Evolutionary conservation across 2,888 invertebrate genomes (phyloP).

Genomic region (Siphonodentalium dalli): DNA sequence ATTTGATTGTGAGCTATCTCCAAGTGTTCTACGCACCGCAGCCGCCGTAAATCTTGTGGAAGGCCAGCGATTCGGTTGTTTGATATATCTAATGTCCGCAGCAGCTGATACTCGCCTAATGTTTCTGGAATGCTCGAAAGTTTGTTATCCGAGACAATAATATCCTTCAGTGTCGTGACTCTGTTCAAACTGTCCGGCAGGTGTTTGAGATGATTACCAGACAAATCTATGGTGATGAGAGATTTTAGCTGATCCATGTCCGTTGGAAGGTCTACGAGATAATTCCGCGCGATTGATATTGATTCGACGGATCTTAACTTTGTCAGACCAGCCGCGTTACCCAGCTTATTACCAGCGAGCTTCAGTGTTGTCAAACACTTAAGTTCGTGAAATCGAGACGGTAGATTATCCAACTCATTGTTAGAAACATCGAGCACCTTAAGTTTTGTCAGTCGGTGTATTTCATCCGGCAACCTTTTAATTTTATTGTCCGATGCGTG

Average conservation of each 20-base stretch:
- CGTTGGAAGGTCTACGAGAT: slow-evolving; percentile 41
- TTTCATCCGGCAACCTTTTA: slow-evolving; percentile 45
- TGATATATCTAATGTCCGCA: slow-evolving; percentile 42
- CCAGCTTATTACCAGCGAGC: slow-evolving; percentile 46
- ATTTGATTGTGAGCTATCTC: slow-evolving; percentile 44
- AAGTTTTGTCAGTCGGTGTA: slow-evolving; percentile 48
- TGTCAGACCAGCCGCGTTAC: slow-evolving; percentile 38
- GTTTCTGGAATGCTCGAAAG: slow-evolving; percentile 50
- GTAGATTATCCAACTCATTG: slow-evolving; percentile 52
- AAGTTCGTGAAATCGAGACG: slow-evolving; percentile 51
- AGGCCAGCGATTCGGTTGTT: slow-evolving; percentile 43
- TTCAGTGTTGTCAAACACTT: slow-evolving; percentile 46
- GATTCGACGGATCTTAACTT: slow-evolving; percentile 41
- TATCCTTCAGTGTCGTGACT: slow-evolving; percentile 43
- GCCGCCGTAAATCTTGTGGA: slow-evolving; percentile 44
- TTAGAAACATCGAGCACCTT: slow-evolving; percentile 43
- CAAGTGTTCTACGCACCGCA: slow-evolving; percentile 40
- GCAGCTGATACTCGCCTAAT: slow-evolving; percentile 53
- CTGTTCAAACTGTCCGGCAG: slow-evolving; percentile 40
- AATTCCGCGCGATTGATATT: slow-evolving; percentile 47
- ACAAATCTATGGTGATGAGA: slow-evolving; percentile 46
- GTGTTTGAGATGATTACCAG: slow-evolving; percentile 49
- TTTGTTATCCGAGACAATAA: slow-evolving; percentile 47
- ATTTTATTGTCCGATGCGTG: slow-evolving; percentile 49
- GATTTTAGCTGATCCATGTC: slow-evolving; percentile 48